Evolutionary conservation across 2,113 vertebrate species (phyloP).

Genomic region (Recurvirostra avosetta): DNA sequence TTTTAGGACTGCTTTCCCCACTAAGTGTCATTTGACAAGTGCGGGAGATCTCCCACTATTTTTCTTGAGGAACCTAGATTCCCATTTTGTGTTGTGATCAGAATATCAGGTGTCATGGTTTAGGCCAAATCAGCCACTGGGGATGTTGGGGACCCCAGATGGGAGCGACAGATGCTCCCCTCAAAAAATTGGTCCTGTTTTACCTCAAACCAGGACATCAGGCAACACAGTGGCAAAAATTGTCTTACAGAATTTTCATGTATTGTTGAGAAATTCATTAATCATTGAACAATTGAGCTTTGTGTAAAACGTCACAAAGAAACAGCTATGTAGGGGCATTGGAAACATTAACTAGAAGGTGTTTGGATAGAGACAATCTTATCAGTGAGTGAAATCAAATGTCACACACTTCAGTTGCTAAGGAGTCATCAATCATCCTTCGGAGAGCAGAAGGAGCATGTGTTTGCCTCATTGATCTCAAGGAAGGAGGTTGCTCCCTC

Average conservation of each 20-base stretch:
- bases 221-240: not conserved
- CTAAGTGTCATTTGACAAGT: not conserved
- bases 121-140: too few relatives aligned
- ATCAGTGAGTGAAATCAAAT: slow-evolving; percentile 57
- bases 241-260: not conserved
- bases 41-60: not conserved
- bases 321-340: not conserved
- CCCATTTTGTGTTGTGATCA: not conserved
- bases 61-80: not conserved
- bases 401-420: slow-evolving; percentile 55
- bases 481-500: slow-evolving; percentile 35
- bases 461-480: slow-evolving; percentile 31
- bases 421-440: slow-evolving; percentile 55
- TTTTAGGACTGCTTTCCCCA: not conserved
- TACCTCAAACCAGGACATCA: not conserved
- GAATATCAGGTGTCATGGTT: not conserved
- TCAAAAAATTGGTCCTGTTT: too few relatives aligned
- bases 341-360: slow-evolving; percentile 53
- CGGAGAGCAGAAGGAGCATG: not conserved
- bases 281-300: slow-evolving; percentile 48
- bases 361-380: slow-evolving; percentile 44
- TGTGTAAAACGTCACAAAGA: not conserved
- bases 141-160: too few relatives aligned
- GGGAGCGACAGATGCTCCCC: too few relatives aligned
- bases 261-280: slow-evolving; percentile 41